These are phyloP conservation scores for Acrossocheilus wenchowensis DNA, from an alignment of 2,797 vertebrate species.

Conservation along the genomic window DNA sequence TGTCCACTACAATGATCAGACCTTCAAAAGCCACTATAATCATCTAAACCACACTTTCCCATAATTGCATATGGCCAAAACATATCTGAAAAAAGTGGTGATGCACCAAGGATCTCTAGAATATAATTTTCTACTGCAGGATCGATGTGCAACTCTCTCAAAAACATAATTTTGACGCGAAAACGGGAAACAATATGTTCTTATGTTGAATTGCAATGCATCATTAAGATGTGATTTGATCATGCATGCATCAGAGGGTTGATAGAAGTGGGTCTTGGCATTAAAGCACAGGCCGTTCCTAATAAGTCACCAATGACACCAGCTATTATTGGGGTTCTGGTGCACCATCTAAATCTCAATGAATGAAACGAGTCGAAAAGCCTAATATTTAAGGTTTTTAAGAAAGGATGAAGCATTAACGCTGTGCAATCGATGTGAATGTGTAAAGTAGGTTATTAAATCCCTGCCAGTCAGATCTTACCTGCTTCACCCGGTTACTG, in stretches of 20 bases:
- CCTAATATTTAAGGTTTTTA: neutral
- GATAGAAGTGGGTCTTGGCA: neutral
- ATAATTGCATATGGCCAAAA: neutral
- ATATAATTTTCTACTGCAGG: too few species aligned
- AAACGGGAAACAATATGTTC: neutral
- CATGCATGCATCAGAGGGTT: slow-evolving; percentile 2
- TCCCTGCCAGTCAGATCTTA: neutral
- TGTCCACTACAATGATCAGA: neutral
- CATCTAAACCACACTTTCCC: neutral
- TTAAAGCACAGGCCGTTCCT: slow-evolving; percentile 33
- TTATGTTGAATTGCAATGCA: neutral
- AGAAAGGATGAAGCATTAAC: neutral
- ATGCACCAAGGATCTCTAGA: neutral
- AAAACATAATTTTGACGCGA: too few species aligned
- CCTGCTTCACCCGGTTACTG: slow-evolving; percentile 21
- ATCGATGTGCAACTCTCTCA: neutral
- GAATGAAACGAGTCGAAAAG: neutral
- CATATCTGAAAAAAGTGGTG: neutral
- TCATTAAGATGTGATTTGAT: neutral
- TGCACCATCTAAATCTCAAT: neutral
- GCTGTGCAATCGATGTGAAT: too few species aligned
- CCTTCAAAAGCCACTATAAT: neutral
- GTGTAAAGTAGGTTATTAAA: slow-evolving; percentile 20
- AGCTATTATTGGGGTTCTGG: neutral
- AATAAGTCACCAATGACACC: slow-evolving; percentile 11